Percentiles rank a stretch among this genome's conserved stretches.
Evolutionary conservation across 1,140 invertebrate species (phyloP).

Genomic region (Tetramorium parvispinum): DNA sequence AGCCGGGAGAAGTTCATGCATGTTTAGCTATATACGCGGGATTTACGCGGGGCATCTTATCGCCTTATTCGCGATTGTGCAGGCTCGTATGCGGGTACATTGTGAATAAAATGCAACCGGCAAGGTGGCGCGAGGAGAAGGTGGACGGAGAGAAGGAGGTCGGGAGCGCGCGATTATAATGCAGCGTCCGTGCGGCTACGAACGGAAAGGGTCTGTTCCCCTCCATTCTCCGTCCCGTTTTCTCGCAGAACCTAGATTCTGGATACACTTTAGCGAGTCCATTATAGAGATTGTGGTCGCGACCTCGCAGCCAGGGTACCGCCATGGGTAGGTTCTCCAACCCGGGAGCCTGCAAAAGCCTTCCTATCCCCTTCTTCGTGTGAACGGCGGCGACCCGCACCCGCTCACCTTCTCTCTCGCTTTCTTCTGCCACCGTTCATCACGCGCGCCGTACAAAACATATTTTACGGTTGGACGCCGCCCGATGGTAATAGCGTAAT

Average conservation of each 20-base stretch:
- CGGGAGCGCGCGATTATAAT: conserved; percentile 67
- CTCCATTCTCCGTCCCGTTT: conserved; percentile 62
- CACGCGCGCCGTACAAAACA: conserved; percentile 69
- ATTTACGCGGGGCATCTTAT: conserved; percentile 50
- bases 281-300: conserved; percentile 84
- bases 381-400: conserved; percentile 18
- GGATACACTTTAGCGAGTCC: conserved; percentile 82
- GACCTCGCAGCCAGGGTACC: conserved; percentile 67
- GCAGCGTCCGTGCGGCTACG: conserved; percentile 61
- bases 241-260: conserved; percentile 74
- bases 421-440: conserved; percentile 65
- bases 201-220: conserved; percentile 66
- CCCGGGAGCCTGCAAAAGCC: conserved; percentile 28
- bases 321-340: conserved; percentile 54
- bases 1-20: conserved; percentile 10
- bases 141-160: background rate
- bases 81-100: conserved; percentile 66
- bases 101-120: conserved; percentile 69
- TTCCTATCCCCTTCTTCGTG: conserved; percentile 35
- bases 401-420: conserved; percentile 46
- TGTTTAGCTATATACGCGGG: conserved; percentile 38
- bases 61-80: conserved; percentile 58
- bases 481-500: conserved; percentile 76
- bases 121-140: conserved; percentile 10
- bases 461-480: conserved; percentile 72